These are phyloP conservation scores for Lepeophtheirus salmonis DNA, from an alignment of 1,140 invertebrate genomes.

Conservation along the genomic window DNA sequence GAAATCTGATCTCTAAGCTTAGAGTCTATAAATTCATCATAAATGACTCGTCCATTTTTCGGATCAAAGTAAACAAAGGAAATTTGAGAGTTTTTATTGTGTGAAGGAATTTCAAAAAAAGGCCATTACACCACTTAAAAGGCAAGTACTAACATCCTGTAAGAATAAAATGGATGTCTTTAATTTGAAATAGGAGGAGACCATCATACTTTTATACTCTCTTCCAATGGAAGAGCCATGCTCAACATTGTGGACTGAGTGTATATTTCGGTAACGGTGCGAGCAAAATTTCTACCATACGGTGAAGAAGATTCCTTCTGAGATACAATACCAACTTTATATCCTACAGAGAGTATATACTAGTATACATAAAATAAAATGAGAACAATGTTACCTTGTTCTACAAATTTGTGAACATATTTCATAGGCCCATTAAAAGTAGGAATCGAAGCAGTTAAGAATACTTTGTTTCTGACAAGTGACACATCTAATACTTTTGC, in stretches of 20 bases:
- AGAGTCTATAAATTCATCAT: background rate
- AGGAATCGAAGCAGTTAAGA: conserved; percentile 6
- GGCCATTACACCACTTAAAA: background rate
- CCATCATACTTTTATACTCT: background rate
- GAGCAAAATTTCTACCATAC: background rate
- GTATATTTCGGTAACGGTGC: background rate
- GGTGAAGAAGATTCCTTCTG: background rate
- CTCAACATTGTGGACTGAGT: background rate
- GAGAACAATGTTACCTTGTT: background rate
- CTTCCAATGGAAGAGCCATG: background rate
- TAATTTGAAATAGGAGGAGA: background rate
- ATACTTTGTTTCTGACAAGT: background rate
- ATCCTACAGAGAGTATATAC: background rate
- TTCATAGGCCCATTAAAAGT: conserved; percentile 1
- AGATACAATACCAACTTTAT: conserved; percentile 11
- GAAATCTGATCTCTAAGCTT: background rate
- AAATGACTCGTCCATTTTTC: background rate
- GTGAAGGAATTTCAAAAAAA: background rate
- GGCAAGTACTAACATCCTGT: background rate
- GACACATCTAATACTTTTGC: background rate
- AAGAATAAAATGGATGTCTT: background rate
- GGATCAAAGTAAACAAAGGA: background rate
- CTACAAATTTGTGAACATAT: conserved; percentile 5
- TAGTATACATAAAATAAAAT: background rate
- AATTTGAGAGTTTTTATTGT: background rate